phyloP scores from a whole-genome alignment of 2,888 invertebrate species.

The Thecocarcelia acutangulata region DNA sequence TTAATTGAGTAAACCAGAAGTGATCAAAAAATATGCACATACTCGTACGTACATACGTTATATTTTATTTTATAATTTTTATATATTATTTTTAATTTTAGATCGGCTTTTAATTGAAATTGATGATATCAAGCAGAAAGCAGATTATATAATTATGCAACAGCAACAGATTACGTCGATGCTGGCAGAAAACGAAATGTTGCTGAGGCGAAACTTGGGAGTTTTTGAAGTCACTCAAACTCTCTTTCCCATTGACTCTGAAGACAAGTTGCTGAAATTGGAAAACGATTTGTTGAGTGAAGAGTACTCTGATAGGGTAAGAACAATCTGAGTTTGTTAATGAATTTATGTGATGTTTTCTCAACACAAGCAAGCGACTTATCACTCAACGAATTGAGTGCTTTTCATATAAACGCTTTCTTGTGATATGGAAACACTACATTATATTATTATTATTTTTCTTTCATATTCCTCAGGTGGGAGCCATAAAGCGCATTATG shows the following conservation, averaged over 20 bases:
- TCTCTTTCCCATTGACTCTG: slow-evolving; percentile 1
- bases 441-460: neutral
- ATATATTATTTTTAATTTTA: neutral
- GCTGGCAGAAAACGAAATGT: neutral
- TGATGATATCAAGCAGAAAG: neutral
- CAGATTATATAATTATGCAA: neutral
- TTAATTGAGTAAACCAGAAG: too few species aligned
- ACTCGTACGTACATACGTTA: too few species aligned
- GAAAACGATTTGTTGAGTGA: neutral
- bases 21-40: too few species aligned
- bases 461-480: neutral
- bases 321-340: too few species aligned
- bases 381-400: too few species aligned
- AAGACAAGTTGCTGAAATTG: neutral
- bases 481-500: neutral
- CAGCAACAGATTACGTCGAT: neutral
- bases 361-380: too few species aligned
- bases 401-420: neutral
- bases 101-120: neutral
- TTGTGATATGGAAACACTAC: too few species aligned
- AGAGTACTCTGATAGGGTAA: neutral
- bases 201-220: neutral
- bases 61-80: too few species aligned
- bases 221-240: slow-evolving; percentile 19
- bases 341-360: too few species aligned